phyloP scores from a whole-genome alignment of 1,140 invertebrate genomes.

The Heliconius hewitsoni region DNA sequence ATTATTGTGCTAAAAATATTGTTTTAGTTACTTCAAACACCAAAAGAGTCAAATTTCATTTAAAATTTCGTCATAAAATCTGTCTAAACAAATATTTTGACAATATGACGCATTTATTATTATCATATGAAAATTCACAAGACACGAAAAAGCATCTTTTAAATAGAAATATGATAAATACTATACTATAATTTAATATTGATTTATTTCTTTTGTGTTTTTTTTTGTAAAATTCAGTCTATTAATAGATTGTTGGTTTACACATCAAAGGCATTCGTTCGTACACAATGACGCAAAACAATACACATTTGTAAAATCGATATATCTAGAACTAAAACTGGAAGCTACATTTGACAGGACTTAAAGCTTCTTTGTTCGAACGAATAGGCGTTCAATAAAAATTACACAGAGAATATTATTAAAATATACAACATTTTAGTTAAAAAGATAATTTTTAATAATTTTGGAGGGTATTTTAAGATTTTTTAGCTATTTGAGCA shows the following conservation, averaged over 20 bases:
- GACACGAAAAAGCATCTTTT: background rate
- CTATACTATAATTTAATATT: background rate
- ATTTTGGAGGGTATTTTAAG: background rate
- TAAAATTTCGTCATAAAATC: background rate
- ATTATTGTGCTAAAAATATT: no score
- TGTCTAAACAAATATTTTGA: background rate
- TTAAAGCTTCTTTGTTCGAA: constrained; percentile 8
- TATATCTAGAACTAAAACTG: constrained; percentile 1
- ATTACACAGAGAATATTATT: background rate
- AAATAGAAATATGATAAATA: background rate
- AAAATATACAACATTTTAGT: background rate
- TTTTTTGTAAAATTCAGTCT: background rate
- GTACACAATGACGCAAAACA: constrained; percentile 10
- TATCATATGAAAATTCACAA: background rate
- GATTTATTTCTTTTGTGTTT: background rate
- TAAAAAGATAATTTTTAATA: background rate
- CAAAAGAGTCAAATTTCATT: background rate
- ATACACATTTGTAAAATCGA: constrained; percentile 3
- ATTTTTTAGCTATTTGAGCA: background rate
- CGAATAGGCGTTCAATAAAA: background rate
- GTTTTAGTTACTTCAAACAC: no score
- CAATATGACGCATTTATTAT: background rate
- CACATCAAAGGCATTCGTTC: background rate
- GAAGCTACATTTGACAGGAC: background rate
- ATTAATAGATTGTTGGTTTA: background rate